Base-by-base conservation (phyloP, 2,888 invertebrate genomes). In the Pardosa pseudoannulata region DNA sequence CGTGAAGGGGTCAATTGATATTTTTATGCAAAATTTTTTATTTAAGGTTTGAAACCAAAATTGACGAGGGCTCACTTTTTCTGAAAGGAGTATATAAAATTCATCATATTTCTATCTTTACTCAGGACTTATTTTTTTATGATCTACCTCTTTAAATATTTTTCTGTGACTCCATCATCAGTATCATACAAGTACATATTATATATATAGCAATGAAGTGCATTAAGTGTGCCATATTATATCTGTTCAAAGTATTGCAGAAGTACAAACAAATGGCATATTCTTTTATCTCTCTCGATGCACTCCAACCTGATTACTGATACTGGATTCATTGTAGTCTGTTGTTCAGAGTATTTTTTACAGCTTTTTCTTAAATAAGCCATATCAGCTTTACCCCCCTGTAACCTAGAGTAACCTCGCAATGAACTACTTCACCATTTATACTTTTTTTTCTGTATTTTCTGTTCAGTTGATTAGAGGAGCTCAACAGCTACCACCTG, bases 351-450 rank as follows among this genome's bases (percentile, higher is more conserved):
- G 46, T 65, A 46, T 7, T 39, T 23, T 39, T 46, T 64, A 39
- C 41, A n/a, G 28, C 65, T 64, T 72, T 39, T 64, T 39, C 31
- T 46, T 32, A 39, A 28, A 27, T 39, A 27, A 36, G 50, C 68
- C 62, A 56, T 75, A 67, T 67, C 72, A 83, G 72, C 76, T 78
- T 67, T 27, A 7, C 19, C 28, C 65, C 87, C 87, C 75, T 56
- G 64, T 75, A 87, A 75, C 80, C 87, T 87, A 87, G 87, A 76
- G 87, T 79, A 80, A 87, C 87, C 87, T 87, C 87, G 87, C 87
- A 87, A 70, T 86, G 80, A 80, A 41, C 36, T 85, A 75, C 56
- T 86, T 76, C 80, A 87, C 80, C 75, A 79, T 79, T 78, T 73
- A 67, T 79, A 79, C 46, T 7, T 36, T 36, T 7, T 36, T 80